Base-by-base conservation (phyloP, 2,113 vertebrate genomes). In the Oxyruncus cristatus region DNA sequence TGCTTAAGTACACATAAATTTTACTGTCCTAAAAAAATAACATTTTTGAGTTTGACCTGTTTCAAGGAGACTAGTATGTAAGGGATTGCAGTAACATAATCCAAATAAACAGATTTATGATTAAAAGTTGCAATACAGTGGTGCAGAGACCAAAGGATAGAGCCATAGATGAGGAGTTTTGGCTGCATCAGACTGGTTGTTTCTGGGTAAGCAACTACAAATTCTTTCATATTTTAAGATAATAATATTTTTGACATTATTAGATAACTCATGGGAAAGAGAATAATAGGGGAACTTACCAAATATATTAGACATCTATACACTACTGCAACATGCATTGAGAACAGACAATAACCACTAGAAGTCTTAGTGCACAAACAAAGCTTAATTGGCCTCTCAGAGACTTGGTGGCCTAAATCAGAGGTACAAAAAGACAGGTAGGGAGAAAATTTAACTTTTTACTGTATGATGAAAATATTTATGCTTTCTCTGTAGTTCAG, bases 381-480 rank as follows among this genome's bases (percentile, higher is more conserved):
- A 91, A 91, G 12, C 35, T 71, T 93, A 91, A 96, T 78, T 94
- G 93, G 92, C 89, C 77, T 97, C 89, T 67, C 37, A 89, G 96
- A 97, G 92, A 72, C 52, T 24, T 46, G 17, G 39, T 89, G 47
- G 56, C 33, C 65, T 81, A 75, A 81, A 89, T 77, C 35, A 67
- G 50, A 71, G 21, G 28, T 39, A 70, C 13, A 81, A 70, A 70
- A 84, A 50, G 30, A 67, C 11, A 70, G 5, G 20, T 24, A 74
- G 7, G 7, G 18, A 93, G 28, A 78, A 94, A 85, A 89, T 14
- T 63, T 81, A 62, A 7, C 5, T 87, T 71, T 80, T 67, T 81
- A 42, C 1, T 47, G 0, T 55, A 46, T 30, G 30, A 67, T 6
- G 6, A 92, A 89, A 81, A 63, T 63, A 66, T 53, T 89, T 77